phyloP scores from a whole-genome alignment of 2,797 vertebrate species.

The Propithecus deckenii region DNA sequence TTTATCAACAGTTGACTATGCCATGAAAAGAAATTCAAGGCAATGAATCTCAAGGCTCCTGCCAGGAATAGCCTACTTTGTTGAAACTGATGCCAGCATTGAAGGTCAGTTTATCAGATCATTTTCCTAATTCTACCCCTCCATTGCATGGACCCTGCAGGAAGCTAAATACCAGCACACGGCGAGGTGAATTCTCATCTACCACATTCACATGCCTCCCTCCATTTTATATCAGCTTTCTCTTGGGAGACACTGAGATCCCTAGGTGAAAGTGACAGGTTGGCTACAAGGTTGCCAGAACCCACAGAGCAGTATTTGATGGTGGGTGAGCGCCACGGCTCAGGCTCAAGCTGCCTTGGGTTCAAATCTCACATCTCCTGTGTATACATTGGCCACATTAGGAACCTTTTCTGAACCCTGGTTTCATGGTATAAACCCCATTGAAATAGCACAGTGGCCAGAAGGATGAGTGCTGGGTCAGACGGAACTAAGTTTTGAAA shows the following conservation, averaged over 20 bases:
- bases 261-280: not conserved
- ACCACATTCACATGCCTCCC: not conserved
- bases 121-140: not conserved
- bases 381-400: not conserved
- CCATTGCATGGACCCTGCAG: not conserved
- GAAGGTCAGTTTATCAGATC: constrained; percentile 44
- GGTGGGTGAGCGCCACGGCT: not conserved
- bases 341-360: not conserved
- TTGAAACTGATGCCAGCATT: not conserved
- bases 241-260: not conserved
- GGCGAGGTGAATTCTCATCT: not conserved
- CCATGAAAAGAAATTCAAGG: constrained; percentile 79
- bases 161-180: constrained; percentile 22
- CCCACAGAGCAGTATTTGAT: not conserved
- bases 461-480: not conserved
- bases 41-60: constrained; percentile 69
- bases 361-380: not conserved
- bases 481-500: not conserved
- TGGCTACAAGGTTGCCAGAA: not conserved
- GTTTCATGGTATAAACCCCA: not conserved
- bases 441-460: not conserved
- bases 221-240: not conserved
- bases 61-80: constrained; percentile 39
- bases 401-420: not conserved
- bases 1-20: constrained; percentile 76